Base-by-base conservation (phyloP, 2,797 vertebrate species). In the Coregonus ussuriensis region DNA sequence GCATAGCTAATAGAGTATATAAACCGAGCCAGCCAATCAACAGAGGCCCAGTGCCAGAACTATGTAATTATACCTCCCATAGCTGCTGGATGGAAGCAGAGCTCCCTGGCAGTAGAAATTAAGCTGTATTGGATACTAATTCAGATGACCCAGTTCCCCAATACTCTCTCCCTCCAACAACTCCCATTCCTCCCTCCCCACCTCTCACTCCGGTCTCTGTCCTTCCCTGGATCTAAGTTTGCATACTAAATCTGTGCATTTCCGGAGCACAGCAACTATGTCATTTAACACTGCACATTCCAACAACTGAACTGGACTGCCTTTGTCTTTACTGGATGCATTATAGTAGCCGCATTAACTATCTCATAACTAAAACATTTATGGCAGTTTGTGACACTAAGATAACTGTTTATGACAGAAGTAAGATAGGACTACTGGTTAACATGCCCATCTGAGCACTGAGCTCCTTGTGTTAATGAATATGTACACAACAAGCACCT, bases 91-190 rank as follows among this genome's bases (percentile, higher is more conserved):
- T 35, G 76, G 74, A 81, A 79, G 72, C 82, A 82, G 67, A 82
- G 76, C 33, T 68, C 59, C 82, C 59, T 62, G 59, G 77, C 74
- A 6, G 79, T 81, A 86, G 77, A 90, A 89, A 78, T 87, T 74
- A 84, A 91, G 87, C 83, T 87, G 35, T 92, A 82, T 93, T 90
- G 25, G 25, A 25, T 91, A 85, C 88, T 91, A 81, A 91, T 88
- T 90, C 86, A 86, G 88, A 86, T 89, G 90, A 91, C 91, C 91
- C 87, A 92, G 88, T 91, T 93, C 86, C 82, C 74, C 80, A 65
- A 47, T 47, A 78, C 74, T 63, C 62, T 72, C 59, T n/a, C 71
- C 52, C 51, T 31, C n/a, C 71, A 31, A 31, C 71, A 25, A 69
- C 66, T 31, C 71, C 70, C 59, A 73, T 72, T 54, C 70, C 76